Conservation (phyloP, 2,113 vertebrate species). For the Melanerpes aurifrons region DNA sequence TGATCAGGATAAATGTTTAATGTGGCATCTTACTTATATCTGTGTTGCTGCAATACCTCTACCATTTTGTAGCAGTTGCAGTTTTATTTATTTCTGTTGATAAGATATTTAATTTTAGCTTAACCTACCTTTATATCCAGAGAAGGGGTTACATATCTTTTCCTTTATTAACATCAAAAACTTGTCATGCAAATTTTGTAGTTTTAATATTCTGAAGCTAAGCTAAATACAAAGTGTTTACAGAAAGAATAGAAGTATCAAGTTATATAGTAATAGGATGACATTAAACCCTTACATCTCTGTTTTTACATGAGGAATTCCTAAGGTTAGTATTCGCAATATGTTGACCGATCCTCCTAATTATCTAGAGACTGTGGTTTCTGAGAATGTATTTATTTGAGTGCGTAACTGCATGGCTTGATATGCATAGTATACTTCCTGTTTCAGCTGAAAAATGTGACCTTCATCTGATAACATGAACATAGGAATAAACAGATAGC, state of each 20-base stretch:
- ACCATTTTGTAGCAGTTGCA: background rate
- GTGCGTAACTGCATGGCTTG: background rate
- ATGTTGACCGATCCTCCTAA: background rate
- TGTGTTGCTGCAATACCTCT: background rate
- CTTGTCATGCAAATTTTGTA: background rate
- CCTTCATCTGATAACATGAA: background rate
- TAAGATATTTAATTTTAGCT: background rate
- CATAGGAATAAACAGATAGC: background rate
- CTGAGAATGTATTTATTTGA: background rate
- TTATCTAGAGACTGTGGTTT: background rate
- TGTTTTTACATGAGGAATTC: background rate
- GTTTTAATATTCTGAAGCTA: background rate
- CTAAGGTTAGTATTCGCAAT: background rate
- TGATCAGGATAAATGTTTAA: constrained; percentile 8
- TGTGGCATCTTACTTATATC: background rate
- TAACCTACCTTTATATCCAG: background rate
- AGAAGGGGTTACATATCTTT: background rate
- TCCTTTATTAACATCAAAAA: background rate
- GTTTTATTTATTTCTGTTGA: background rate
- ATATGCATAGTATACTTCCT: background rate
- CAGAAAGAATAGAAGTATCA: background rate
- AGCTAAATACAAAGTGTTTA: background rate
- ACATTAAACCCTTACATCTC: background rate
- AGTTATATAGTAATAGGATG: background rate
- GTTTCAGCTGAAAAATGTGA: background rate